Evolutionary conservation across 2,797 vertebrate species (phyloP).

Genomic region (Mus minutoides): DNA sequence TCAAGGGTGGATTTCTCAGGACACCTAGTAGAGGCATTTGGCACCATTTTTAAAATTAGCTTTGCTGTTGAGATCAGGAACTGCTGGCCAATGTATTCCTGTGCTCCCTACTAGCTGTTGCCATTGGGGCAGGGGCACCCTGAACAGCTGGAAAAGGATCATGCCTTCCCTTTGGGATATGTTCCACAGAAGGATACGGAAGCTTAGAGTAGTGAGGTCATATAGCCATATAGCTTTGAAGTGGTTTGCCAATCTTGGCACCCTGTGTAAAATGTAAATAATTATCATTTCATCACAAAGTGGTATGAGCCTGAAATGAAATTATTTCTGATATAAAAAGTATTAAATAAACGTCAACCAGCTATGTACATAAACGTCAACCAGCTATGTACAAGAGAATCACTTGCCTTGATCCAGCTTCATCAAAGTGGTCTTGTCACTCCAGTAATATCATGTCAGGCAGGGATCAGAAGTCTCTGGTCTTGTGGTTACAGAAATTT

Average conservation of each 20-base stretch:
- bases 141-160: background rate
- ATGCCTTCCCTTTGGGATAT: background rate
- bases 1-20: conserved; percentile 9
- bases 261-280: conserved; percentile 25
- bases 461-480: background rate
- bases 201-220: background rate
- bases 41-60: background rate
- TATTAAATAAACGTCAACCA: background rate
- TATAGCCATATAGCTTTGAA: background rate
- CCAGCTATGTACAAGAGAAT: background rate
- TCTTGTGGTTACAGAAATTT: background rate
- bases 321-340: background rate
- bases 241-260: background rate
- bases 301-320: background rate
- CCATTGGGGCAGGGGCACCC: background rate
- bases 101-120: background rate
- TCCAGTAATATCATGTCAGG: background rate
- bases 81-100: background rate
- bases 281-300: background rate
- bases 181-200: background rate
- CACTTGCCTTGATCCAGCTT: background rate
- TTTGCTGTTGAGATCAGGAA: background rate
- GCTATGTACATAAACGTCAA: background rate
- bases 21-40: background rate
- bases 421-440: background rate